Base-by-base conservation (phyloP, 2,113 vertebrate genomes). In the Butorides virescens region DNA sequence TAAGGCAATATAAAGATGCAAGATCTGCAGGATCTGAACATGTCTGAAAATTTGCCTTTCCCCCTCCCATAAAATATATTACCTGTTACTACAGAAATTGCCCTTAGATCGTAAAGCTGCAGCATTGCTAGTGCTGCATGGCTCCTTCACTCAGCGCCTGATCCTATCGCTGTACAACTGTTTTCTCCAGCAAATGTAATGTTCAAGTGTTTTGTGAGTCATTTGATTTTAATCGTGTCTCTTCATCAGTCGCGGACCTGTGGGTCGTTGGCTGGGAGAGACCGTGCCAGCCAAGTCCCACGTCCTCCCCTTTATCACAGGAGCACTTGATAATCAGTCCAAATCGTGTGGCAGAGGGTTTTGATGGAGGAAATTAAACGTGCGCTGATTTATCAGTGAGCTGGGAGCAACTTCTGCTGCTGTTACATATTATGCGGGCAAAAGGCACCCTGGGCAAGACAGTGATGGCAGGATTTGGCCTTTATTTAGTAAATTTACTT, bases 101-200 rank as follows among this genome's bases (percentile, higher is more conserved):
- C 32, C 44, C 25, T 32, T 16, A 46, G 34, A 58, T 46, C 12
- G 21, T 73, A 17, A 62, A 67, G 67, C 78, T 73, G 88, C 46
- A 62, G 71, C 82, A 13, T 4, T 53, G 44, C 86, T 30, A 81
- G 50, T 7, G 3, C 91, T 0, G 10, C 17, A 3, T 34, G 78
- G 67, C 26, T 76, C 42, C 59, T 76, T 88, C 63, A 29, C 58
- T 91, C 86, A n/a, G 25, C 2, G 0, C 63, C 86, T 58, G 53
- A 73, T 86, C 47, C 42, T 95, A n/a, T 90, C 71, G 79, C 67
- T 5, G 47, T 66, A 22, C 71, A 62, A 26, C 59, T 42, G 19
- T 86, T 86, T 91, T 92, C 72, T 73, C 68, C 88, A 92, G 68
- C 47, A 72, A 86, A 95, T 42, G 63, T 37, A 29, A 77, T 46